Base-by-base conservation (phyloP, 2,113 vertebrate genomes). In the Progne subis region DNA sequence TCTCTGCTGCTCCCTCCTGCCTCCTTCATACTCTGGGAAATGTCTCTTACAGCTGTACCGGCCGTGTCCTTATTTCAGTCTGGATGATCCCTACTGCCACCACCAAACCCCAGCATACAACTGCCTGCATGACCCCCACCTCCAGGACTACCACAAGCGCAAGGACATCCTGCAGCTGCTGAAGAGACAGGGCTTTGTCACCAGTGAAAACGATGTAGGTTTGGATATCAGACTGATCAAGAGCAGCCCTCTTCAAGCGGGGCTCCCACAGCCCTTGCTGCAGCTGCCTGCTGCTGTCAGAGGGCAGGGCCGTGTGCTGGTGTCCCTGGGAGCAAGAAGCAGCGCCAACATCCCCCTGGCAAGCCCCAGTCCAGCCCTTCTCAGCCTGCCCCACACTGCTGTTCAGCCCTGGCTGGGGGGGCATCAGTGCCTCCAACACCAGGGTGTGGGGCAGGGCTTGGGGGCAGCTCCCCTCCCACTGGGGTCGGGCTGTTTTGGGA, bases 131-230 rank as follows among this genome's bases (percentile, higher is more conserved):
- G 41, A 41, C 41, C 41, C 41, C 11, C 41, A 41, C 41, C 41
- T 41, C 11, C 10, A 0, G 29, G 34, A 57, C 29, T 76, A 67
- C 82, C 82, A 85, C 60, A 67, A 11, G 6, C 24, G 37, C 37
- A 37, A 37, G 37, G 37, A 37, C 37, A 37, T 37, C 37, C 37
- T 37, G 37, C 8, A 8, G 37, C 7, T 65, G 12, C 50, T 85
- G 34, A 85, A 25, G 60, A 85, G 3, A 75, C 24, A 1, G 12
- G 82, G 82, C 3, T 1, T 11, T 0, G 0, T 85, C 60, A 85
- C 70, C 34, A 14, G 12, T 24, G 83, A 78, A 28, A 69, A 78
- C 12, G 37, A 39, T 0, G 72, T 39, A 39, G 55, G 46, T 60
- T 77, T 69, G 53, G 37, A 2, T 37, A 2, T 41, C 3, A 4